Evolutionary conservation across 2,113 vertebrate species (phyloP), one percentile per base, ranked within the genome.

Genomic region (Xenopus tropicalis): DNA sequence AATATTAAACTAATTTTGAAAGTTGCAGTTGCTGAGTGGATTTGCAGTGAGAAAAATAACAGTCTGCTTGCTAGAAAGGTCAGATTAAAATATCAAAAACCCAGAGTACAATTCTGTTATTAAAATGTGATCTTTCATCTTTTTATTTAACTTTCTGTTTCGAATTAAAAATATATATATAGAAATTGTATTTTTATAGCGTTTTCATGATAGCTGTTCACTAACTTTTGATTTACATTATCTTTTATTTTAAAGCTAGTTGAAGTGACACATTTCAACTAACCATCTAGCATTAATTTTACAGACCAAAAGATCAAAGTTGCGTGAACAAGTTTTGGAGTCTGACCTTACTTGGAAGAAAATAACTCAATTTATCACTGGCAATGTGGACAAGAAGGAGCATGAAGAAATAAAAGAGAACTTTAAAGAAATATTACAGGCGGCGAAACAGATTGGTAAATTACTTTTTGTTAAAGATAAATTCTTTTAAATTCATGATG

Each of bases 381-480:
- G 95, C 77, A 90, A 91, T 79, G 82, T 93, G 79, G 90, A 93
- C 79, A 94, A 92, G 85, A 91, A 80, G 79, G 82, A 91, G 70
- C 90, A 91, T 69, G 91, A 91, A 76, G 81, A 78, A 75, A 85
- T 91, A 78, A 90, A 87, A 79, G 87, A 89, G 79, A 93, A 98
- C 78, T 88, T 99, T 86, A 97, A 88, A 88, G 89, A 82, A 78
- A 82, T 98, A 83, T 87, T 98, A 61, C 90, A 91, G 78, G 92
- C 95, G 83, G 94, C 97, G 83, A 96, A 91, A 84, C 93, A 96
- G 82, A 96, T 98, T 76, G 96, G 97, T 99, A 93, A 79, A 82
- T 83, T 69, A 1, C 4, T 80, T 81, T 58, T 75, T 75, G 65
- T 75, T 75, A 69, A 69, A 75, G 46, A 75, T 44, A 69, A 61